phyloP scores from a whole-genome alignment of 2,797 vertebrate genomes.

The Nannoperca obscura region DNA sequence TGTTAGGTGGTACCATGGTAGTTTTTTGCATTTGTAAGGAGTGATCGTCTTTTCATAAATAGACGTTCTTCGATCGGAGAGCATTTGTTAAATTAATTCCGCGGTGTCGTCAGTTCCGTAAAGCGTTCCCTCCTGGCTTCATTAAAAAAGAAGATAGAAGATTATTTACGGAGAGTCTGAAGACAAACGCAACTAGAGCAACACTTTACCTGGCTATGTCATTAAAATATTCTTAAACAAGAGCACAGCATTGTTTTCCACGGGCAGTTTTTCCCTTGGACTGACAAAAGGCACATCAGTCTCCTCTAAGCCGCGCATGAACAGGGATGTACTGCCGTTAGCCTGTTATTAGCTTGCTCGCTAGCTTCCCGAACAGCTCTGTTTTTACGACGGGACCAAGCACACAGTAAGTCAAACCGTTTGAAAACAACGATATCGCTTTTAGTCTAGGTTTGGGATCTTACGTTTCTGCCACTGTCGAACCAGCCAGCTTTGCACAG shows the following conservation, averaged over 20 bases:
- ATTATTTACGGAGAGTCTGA: conserved; percentile 63
- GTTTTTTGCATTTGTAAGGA: rapidly evolving
- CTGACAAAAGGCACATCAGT: conserved; percentile 37
- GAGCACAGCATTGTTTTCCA: conserved; percentile 20
- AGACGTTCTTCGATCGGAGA: conserved; percentile 48
- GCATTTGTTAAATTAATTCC: conserved; percentile 46
- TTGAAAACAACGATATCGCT: not conserved
- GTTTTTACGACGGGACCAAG: conserved; percentile 66
- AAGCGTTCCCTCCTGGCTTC: conserved; percentile 61
- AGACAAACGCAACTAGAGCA: conserved; percentile 5
- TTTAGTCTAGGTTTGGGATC: not conserved
- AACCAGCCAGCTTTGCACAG: not conserved
- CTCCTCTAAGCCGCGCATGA: conserved; percentile 42
- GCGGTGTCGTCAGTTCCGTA: conserved; percentile 82
- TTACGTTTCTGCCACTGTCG: too few species aligned
- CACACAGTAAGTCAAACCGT: conserved; percentile 75
- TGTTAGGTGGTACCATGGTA: too few species aligned
- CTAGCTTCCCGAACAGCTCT: conserved; percentile 67
- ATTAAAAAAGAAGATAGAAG: conserved; percentile 41
- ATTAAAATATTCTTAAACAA: conserved; percentile 19
- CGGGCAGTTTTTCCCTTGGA: conserved; percentile 4
- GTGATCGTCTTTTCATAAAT: not conserved
- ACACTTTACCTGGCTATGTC: conserved; percentile 33
- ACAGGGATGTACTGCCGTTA: conserved; percentile 74
- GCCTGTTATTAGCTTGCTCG: conserved; percentile 70